Percentiles rank a stretch among this genome's conserved stretches.
Conservation (phyloP, 2,797 vertebrate genomes). For the Sebastes goodei region DNA sequence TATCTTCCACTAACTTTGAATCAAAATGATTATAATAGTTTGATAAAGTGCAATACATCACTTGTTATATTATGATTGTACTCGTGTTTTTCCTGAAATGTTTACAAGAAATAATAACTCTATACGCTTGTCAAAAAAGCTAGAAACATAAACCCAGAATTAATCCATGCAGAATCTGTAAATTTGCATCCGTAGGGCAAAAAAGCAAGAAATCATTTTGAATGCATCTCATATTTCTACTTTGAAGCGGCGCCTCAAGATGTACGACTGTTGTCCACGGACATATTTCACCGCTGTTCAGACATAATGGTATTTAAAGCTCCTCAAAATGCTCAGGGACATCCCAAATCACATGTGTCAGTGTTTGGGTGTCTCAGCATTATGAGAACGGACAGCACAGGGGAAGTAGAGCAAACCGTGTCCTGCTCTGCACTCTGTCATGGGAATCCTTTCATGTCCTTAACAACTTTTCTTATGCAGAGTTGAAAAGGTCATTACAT, state of each 20-base stretch:
- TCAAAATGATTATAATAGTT: neutral
- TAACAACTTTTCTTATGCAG: neutral
- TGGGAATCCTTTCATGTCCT: neutral
- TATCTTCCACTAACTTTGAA: neutral
- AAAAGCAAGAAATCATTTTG: neutral
- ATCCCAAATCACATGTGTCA: conserved; percentile 37
- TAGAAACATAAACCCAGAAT: neutral
- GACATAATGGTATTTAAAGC: conserved; percentile 37
- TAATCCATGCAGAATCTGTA: neutral
- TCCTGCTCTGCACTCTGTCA: neutral
- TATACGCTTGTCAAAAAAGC: neutral
- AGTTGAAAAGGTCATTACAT: conserved; percentile 8
- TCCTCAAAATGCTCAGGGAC: conserved; percentile 42
- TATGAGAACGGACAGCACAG: conserved; percentile 57
- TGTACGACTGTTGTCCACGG: neutral
- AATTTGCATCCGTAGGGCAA: neutral
- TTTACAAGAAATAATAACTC: neutral
- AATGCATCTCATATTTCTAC: neutral
- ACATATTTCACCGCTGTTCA: conserved; percentile 21
- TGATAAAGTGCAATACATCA: neutral
- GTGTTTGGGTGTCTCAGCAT: conserved; percentile 36
- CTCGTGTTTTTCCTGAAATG: neutral
- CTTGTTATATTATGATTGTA: neutral
- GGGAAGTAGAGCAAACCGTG: conserved; percentile 30
- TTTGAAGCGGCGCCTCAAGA: neutral